phyloP scores from a whole-genome alignment of 2,888 invertebrate genomes.

The Stenodera caucasica region DNA sequence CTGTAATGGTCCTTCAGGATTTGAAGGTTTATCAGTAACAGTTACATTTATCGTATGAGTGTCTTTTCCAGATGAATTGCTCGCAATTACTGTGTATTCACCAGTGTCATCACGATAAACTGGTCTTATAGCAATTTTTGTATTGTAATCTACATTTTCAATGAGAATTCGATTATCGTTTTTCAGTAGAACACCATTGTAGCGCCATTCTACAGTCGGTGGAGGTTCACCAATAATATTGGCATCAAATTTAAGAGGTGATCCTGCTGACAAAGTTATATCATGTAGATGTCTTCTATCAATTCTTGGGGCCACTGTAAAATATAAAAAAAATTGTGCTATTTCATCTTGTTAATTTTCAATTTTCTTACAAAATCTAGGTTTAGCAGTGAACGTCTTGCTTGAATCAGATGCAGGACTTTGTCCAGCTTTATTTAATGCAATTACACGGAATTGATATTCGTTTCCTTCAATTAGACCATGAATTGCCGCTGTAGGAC shows the following conservation, averaged over 20 bases:
- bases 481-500: slow-evolving; percentile 78
- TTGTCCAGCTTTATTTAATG: slow-evolving; percentile 92
- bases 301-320: slow-evolving; percentile 89
- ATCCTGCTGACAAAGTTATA: slow-evolving; percentile 87
- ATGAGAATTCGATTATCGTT: slow-evolving; percentile 72
- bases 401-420: slow-evolving; percentile 89
- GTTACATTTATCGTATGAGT: slow-evolving; percentile 78
- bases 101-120: slow-evolving; percentile 81
- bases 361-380: slow-evolving; percentile 70
- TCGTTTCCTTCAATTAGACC: slow-evolving; percentile 94
- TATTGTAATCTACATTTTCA: slow-evolving; percentile 85
- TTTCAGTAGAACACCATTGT: slow-evolving; percentile 75
- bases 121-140: slow-evolving; percentile 81
- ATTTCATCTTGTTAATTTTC: background rate
- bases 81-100: slow-evolving; percentile 83
- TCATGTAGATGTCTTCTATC: slow-evolving; percentile 90
- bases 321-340: slow-evolving; percentile 12
- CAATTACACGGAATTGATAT: slow-evolving; percentile 95
- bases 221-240: slow-evolving; percentile 94
- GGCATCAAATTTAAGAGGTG: slow-evolving; percentile 91
- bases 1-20: slow-evolving; percentile 89
- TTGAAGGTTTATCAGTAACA: slow-evolving; percentile 83
- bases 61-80: slow-evolving; percentile 86
- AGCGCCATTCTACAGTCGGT: slow-evolving; percentile 91
- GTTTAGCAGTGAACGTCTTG: slow-evolving; percentile 83